Conservation (phyloP, 1,140 invertebrate species). For the Drosophila ercepeae region DNA sequence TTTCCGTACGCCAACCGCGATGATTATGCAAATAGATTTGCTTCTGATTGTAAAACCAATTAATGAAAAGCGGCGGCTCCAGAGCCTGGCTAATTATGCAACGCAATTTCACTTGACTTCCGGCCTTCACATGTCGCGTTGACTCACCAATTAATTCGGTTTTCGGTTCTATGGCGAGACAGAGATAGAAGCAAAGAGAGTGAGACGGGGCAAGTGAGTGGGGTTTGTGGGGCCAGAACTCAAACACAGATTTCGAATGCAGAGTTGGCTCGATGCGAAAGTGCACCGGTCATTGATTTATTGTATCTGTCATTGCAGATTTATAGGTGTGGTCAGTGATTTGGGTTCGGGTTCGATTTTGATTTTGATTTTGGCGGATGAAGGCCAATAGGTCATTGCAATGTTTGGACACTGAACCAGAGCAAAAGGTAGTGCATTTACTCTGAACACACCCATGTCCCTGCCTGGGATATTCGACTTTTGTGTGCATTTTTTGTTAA, state of each 20-base stretch:
- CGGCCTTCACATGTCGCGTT: constrained; percentile 86
- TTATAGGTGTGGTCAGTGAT: constrained; percentile 49
- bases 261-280: constrained; percentile 38
- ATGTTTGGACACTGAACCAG: constrained; percentile 4
- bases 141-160: constrained; percentile 86
- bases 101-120: constrained; percentile 86
- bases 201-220: constrained; percentile 17
- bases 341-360: constrained; percentile 20
- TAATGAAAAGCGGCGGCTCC: constrained; percentile 87
- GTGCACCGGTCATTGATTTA: constrained; percentile 68
- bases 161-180: constrained; percentile 84
- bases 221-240: neutral
- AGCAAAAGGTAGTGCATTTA: too few relatives aligned
- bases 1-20: constrained; percentile 82
- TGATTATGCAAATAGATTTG: constrained; percentile 84
- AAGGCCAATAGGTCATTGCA: constrained; percentile 35
- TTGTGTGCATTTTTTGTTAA: too few relatives aligned
- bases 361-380: constrained; percentile 11
- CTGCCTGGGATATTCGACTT: neutral
- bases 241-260: constrained; percentile 22
- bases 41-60: constrained; percentile 86
- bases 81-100: constrained; percentile 87
- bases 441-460: neutral
- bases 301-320: constrained; percentile 55
- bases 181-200: too few relatives aligned